A percentile compares a stretch with the other conserved stretches of the same genome.
Conservation (phyloP, 2,888 invertebrate species). For the Cosmorhoe ocellata region DNA sequence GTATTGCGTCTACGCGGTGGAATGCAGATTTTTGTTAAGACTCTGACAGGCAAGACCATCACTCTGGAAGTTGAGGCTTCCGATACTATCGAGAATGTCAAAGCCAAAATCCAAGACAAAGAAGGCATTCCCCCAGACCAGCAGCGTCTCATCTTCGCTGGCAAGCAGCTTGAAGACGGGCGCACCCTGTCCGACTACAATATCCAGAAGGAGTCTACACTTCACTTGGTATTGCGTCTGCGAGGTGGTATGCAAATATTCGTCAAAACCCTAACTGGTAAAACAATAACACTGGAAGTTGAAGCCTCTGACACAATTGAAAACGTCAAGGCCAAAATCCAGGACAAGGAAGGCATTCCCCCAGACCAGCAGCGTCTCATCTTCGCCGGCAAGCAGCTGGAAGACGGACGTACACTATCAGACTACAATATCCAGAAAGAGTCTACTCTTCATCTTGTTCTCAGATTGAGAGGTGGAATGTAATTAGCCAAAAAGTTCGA, state of each 20-base stretch:
- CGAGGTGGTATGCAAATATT: conserved; percentile 22
- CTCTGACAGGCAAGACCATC: conserved; percentile 24
- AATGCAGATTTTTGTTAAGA: conserved; percentile 28
- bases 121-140: conserved; percentile 26
- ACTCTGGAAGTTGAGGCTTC: conserved; percentile 24
- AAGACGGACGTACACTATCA: conserved; percentile 16
- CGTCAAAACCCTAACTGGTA: conserved; percentile 15
- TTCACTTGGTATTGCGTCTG: conserved; percentile 12
- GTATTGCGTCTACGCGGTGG: conserved; percentile 30
- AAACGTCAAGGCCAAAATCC: conserved; percentile 17
- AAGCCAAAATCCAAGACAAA: conserved; percentile 24
- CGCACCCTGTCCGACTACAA: conserved; percentile 23
- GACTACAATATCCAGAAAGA: conserved; percentile 21
- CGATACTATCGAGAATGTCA: conserved; percentile 16
- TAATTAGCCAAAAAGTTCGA: not conserved
- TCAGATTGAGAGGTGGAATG: conserved; percentile 9
- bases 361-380: conserved; percentile 21
- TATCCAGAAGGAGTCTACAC: conserved; percentile 11
- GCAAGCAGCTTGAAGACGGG: conserved; percentile 22
- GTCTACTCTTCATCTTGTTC: conserved; percentile 4
- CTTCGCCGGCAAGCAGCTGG: conserved; percentile 22
- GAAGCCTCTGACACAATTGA: conserved; percentile 19
- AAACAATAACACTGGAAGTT: conserved; percentile 14
- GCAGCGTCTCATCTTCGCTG: conserved; percentile 22
- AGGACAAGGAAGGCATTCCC: conserved; percentile 19